Conservation (phyloP, 2,113 vertebrate genomes). For the Melanocharis versteri region DNA sequence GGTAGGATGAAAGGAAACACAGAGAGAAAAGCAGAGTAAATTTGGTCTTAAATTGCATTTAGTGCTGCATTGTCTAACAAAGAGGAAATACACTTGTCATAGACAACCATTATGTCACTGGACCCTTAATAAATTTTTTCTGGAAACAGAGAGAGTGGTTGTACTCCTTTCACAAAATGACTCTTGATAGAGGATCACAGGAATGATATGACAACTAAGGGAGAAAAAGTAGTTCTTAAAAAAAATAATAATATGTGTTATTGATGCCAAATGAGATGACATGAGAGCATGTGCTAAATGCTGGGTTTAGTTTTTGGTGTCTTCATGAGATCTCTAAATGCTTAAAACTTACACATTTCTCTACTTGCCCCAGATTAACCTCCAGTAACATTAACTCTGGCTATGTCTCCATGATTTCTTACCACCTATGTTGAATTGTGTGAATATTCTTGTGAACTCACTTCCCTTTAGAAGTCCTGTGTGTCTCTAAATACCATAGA, state of each 20-base stretch:
- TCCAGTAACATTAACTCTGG: neutral
- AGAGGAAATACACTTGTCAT: fast-evolving
- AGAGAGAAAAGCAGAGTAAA: neutral
- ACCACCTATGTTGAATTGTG: neutral
- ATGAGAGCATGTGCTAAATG: neutral
- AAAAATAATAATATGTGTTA: neutral
- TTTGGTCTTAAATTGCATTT: neutral
- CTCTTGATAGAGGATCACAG: neutral
- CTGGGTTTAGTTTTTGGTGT: neutral
- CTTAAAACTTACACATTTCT: neutral
- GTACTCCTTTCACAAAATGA: neutral
- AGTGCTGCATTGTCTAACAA: neutral
- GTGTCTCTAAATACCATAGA: neutral
- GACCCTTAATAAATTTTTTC: neutral
- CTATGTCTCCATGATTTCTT: neutral
- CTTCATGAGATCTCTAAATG: neutral
- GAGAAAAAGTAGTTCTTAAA: neutral
- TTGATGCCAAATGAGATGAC: neutral
- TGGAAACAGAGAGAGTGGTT: neutral
- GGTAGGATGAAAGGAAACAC: neutral
- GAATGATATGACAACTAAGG: neutral
- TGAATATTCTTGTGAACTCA: neutral
- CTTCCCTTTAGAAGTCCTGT: neutral
- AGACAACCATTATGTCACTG: neutral
- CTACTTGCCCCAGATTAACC: neutral